phyloP scores from a whole-genome alignment of 2,797 vertebrate genomes.

The Chelonia mydas region DNA sequence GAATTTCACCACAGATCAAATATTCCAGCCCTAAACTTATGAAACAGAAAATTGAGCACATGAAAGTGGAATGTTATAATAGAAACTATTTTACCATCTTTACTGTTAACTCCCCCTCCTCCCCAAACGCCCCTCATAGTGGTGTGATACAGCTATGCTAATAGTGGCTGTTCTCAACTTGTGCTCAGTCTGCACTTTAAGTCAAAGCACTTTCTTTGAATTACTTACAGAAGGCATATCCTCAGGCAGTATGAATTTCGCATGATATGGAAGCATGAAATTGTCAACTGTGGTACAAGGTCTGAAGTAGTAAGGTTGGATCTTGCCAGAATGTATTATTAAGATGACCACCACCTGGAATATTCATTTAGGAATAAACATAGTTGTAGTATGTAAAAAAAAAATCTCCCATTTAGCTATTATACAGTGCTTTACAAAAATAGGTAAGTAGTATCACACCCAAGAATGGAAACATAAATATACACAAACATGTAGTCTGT shows the following conservation, averaged over 20 bases:
- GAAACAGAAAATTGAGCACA: background rate
- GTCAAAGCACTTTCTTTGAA: background rate
- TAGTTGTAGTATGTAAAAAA: rapidly evolving
- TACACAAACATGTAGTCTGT: background rate
- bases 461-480: background rate
- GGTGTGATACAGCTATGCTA: rapidly evolving
- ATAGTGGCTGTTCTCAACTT: background rate
- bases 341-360: background rate
- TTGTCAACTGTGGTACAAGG: background rate
- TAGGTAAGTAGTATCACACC: background rate
- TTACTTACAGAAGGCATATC: background rate
- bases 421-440: background rate
- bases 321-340: background rate
- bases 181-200: background rate
- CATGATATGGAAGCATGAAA: background rate
- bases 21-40: background rate
- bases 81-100: background rate
- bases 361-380: background rate
- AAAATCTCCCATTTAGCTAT: background rate
- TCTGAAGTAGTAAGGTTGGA: background rate
- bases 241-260: background rate
- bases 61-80: background rate
- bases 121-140: no score
- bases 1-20: background rate
- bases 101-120: no score